Conservation (phyloP, 2,888 invertebrate species). For the Orthosia incerta region DNA sequence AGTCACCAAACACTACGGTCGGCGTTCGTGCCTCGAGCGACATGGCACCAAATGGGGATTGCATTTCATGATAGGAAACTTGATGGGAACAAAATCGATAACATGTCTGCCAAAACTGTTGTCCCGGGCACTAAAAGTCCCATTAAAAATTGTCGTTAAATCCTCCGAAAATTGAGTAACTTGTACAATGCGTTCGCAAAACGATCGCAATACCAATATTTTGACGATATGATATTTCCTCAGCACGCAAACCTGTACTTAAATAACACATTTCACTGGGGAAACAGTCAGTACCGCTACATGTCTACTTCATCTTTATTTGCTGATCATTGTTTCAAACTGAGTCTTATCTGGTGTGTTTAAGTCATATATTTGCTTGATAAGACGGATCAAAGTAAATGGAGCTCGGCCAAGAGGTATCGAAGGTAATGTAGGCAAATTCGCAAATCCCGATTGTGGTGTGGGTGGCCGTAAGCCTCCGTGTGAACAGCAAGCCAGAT, state of each 20-base stretch:
- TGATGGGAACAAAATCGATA: constrained; percentile 71
- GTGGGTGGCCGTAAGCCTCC: constrained; percentile 73
- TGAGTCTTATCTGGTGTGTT: constrained; percentile 56
- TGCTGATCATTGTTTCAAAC: constrained; percentile 35
- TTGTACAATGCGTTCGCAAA: constrained; percentile 64
- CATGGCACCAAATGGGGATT: constrained; percentile 79
- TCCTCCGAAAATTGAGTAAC: constrained; percentile 64
- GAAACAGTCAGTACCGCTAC: constrained; percentile 62
- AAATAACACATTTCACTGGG: constrained; percentile 70
- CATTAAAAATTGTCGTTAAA: constrained; percentile 59
- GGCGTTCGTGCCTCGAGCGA: constrained; percentile 78
- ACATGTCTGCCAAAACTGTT: constrained; percentile 44
- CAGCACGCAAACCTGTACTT: constrained; percentile 73
- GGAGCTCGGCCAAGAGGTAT: constrained; percentile 63
- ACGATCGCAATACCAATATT: constrained; percentile 67
- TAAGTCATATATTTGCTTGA: constrained; percentile 57
- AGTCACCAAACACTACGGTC: constrained; percentile 71
- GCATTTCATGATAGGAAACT: constrained; percentile 77
- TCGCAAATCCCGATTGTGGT: constrained; percentile 74
- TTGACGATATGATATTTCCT: constrained; percentile 71
- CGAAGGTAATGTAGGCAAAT: constrained; percentile 73
- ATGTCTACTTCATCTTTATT: constrained; percentile 55
- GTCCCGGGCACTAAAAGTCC: constrained; percentile 37
- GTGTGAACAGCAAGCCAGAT: constrained; percentile 73
- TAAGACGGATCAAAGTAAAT: constrained; percentile 46